These are phyloP conservation scores for Chrysopa pallens DNA, from an alignment of 1,140 invertebrate genomes.

Conservation along the genomic window DNA sequence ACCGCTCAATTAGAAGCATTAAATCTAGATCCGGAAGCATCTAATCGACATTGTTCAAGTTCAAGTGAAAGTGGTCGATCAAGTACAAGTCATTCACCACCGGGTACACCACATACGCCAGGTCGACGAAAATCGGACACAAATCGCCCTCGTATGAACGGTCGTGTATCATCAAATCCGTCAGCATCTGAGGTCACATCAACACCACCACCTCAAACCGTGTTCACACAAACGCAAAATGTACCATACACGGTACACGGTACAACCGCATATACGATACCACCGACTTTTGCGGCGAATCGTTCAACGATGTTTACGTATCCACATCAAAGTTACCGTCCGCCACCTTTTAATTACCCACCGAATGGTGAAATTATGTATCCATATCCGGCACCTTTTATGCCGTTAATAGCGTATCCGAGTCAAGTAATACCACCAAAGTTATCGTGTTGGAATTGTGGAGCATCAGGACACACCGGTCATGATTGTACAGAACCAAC, in stretches of 20 bases:
- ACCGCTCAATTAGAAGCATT: neutral
- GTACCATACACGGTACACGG: neutral
- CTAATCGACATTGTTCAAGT: neutral
- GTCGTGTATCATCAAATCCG: neutral
- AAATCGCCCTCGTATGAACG: conserved; percentile 3
- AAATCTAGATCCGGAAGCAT: neutral
- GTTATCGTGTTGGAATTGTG: conserved; percentile 52
- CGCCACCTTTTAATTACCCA: conserved; percentile 23
- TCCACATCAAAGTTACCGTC: conserved; percentile 4
- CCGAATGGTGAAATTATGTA: conserved; percentile 26
- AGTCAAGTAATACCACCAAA: conserved; percentile 32
- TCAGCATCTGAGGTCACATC: too few relatives aligned
- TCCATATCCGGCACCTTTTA: conserved; percentile 26
- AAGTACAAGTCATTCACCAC: neutral
- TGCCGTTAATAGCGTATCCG: conserved; percentile 19
- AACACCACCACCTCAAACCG: conserved; percentile 4
- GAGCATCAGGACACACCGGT: conserved; percentile 55
- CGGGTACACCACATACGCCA: neutral
- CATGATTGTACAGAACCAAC: conserved; percentile 68
- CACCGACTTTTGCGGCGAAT: conserved; percentile 10
- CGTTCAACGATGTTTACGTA: conserved; percentile 10
- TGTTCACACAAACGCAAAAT: conserved; percentile 12
- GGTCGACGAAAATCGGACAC: neutral
- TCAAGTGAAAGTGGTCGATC: neutral
- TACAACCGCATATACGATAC: neutral